Evolutionary conservation across 2,888 invertebrate species (phyloP).

Genomic region (Hesperia comma): DNA sequence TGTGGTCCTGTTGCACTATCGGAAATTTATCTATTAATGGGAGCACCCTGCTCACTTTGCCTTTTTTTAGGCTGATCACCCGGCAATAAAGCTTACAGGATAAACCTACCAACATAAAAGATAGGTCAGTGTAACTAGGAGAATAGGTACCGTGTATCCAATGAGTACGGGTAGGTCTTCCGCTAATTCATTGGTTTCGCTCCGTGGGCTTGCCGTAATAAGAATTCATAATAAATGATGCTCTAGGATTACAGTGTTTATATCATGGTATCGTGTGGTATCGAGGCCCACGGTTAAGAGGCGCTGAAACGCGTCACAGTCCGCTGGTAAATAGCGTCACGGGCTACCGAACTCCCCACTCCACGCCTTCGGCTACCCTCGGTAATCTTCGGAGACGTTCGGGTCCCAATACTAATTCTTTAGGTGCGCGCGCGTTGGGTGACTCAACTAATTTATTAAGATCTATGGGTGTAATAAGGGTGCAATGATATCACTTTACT

Average conservation of each 20-base stretch:
- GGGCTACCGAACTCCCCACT: constrained; percentile 62
- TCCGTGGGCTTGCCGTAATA: constrained; percentile 18
- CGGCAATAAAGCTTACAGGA: too few species aligned
- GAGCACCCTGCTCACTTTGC: too few species aligned
- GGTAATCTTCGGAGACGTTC: constrained; percentile 56
- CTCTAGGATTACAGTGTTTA: constrained; percentile 57
- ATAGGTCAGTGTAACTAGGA: too few species aligned
- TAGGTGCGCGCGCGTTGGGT: constrained; percentile 55
- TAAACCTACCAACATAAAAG: too few species aligned
- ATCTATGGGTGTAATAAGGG: constrained; percentile 30
- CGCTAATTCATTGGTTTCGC: constrained; percentile 27
- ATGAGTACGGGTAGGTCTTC: constrained; percentile 14
- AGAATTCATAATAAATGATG: constrained; percentile 45
- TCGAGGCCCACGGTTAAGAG: constrained; percentile 58
- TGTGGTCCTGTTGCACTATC: too few species aligned
- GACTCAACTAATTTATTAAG: constrained; percentile 41
- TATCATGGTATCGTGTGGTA: constrained; percentile 54
- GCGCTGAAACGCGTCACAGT: constrained; percentile 53
- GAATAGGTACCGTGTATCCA: background rate
- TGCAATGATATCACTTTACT: constrained; percentile 36
- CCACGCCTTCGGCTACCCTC: constrained; percentile 60
- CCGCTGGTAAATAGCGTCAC: constrained; percentile 61
- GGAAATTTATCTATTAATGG: too few species aligned
- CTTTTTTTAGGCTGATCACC: too few species aligned
- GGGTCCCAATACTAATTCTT: constrained; percentile 57